A percentile compares a stretch with the other conserved stretches of the same genome.
phyloP scores from a whole-genome alignment of 2,797 vertebrate species.

The Enteromius afrohamiltoni region DNA sequence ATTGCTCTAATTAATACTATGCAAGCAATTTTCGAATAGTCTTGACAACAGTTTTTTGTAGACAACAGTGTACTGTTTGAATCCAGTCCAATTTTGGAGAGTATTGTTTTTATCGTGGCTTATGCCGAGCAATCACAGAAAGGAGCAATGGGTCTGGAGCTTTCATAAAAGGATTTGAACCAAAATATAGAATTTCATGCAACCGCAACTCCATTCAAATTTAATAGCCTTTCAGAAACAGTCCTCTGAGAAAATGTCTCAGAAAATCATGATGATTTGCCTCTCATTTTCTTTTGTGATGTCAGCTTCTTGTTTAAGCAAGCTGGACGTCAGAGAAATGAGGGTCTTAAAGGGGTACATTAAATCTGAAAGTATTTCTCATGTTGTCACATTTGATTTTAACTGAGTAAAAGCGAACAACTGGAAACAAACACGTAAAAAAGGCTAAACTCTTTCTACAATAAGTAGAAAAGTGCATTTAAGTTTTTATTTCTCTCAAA shows the following conservation, averaged over 20 bases:
- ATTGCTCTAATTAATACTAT: not conserved
- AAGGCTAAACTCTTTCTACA: conserved; percentile 51
- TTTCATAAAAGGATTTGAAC: conserved; percentile 43
- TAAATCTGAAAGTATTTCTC: conserved; percentile 60
- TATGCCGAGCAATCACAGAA: conserved; percentile 18
- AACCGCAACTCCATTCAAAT: conserved; percentile 50
- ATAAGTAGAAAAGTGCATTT: conserved; percentile 59
- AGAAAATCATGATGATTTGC: conserved; percentile 22
- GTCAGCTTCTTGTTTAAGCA: conserved; percentile 46
- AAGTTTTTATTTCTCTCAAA: conserved; percentile 48
- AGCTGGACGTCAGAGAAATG: conserved; percentile 30
- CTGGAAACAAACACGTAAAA: conserved; percentile 40
- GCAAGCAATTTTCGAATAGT: not conserved
- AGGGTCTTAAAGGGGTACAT: conserved; percentile 20
- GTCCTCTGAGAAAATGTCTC: conserved; percentile 30
- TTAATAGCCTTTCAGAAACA: conserved; percentile 31
- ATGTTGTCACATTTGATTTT: conserved; percentile 68
- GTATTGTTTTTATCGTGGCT: conserved; percentile 16
- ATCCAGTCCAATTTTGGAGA: conserved; percentile 12
- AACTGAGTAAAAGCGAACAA: conserved; percentile 72
- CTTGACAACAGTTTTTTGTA: not conserved
- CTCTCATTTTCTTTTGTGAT: conserved; percentile 39
- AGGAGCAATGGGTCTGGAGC: conserved; percentile 29
- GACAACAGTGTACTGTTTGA: not conserved
- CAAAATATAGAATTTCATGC: conserved; percentile 51